These are phyloP conservation scores for Scaptomyza polygonia DNA, from an alignment of 2,888 invertebrate genomes.

Conservation along the genomic window DNA sequence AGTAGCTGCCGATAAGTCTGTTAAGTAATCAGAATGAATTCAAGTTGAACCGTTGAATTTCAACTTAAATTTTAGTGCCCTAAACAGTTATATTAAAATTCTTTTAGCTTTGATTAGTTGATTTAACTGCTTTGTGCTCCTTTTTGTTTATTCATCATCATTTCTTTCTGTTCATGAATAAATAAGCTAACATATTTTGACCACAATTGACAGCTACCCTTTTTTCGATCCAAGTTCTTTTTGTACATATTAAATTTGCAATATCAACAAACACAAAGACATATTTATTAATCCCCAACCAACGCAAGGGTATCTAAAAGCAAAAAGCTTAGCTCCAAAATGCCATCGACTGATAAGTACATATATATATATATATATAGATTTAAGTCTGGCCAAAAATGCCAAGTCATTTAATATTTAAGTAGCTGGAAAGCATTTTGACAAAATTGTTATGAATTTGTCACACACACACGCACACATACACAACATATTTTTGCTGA, in stretches of 20 bases:
- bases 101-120: too few species aligned
- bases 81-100: too few species aligned
- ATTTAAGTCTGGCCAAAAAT: conserved; percentile 58
- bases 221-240: too few species aligned
- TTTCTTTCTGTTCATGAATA: too few species aligned
- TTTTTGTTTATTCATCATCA: not conserved
- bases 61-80: too few species aligned
- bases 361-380: too few species aligned
- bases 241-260: not conserved
- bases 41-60: too few species aligned
- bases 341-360: conserved; percentile 29
- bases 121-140: too few species aligned
- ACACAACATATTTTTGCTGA: conserved; percentile 42
- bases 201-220: not conserved
- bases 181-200: not conserved
- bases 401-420: conserved; percentile 71
- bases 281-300: conserved; percentile 5
- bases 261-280: not conserved
- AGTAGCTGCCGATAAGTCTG: not conserved
- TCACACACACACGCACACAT: conserved; percentile 35
- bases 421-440: conserved; percentile 69
- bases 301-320: conserved; percentile 2
- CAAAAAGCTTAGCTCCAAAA: conserved; percentile 10
- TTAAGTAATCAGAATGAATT: too few species aligned
- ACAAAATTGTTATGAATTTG: conserved; percentile 77